These are phyloP conservation scores for Ypsolopha sequella DNA, from an alignment of 2,888 invertebrate species.

Conservation along the genomic window DNA sequence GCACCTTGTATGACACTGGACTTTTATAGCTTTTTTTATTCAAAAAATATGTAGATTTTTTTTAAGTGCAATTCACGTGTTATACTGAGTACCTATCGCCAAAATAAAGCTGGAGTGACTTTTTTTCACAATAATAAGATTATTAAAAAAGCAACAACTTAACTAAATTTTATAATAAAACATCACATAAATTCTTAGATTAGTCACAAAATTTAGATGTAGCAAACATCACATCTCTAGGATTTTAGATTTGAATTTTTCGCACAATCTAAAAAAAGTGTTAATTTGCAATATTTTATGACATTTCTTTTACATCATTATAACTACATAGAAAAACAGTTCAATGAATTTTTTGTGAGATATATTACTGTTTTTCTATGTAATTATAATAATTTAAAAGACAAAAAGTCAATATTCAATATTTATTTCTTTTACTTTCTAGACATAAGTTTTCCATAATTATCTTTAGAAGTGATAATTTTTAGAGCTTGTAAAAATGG, in stretches of 20 bases:
- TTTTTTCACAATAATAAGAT: not conserved
- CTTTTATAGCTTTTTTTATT: not conserved
- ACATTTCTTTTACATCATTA: too few species aligned
- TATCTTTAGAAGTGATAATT: too few species aligned
- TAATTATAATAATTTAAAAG: too few species aligned
- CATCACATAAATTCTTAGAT: conserved; percentile 8
- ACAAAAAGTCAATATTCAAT: not conserved
- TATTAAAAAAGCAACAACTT: too few species aligned
- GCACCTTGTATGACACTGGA: not conserved
- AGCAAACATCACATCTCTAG: conserved; percentile 6
- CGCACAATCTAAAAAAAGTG: not conserved
- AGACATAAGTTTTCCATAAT: too few species aligned
- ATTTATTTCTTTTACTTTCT: not conserved
- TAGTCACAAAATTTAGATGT: conserved; percentile 15
- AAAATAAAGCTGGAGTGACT: conserved; percentile 16
- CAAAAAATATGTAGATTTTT: not conserved
- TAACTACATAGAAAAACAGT: too few species aligned
- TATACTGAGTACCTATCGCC: conserved; percentile 13
- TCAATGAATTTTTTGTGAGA: too few species aligned
- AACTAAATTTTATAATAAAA: too few species aligned
- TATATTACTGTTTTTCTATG: too few species aligned
- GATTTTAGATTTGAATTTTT: not conserved
- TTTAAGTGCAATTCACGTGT: not conserved
- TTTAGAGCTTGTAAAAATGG: too few species aligned
- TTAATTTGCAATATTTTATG: not conserved